Base-by-base conservation (phyloP, 2,888 invertebrate genomes). In the Arge pagana region DNA sequence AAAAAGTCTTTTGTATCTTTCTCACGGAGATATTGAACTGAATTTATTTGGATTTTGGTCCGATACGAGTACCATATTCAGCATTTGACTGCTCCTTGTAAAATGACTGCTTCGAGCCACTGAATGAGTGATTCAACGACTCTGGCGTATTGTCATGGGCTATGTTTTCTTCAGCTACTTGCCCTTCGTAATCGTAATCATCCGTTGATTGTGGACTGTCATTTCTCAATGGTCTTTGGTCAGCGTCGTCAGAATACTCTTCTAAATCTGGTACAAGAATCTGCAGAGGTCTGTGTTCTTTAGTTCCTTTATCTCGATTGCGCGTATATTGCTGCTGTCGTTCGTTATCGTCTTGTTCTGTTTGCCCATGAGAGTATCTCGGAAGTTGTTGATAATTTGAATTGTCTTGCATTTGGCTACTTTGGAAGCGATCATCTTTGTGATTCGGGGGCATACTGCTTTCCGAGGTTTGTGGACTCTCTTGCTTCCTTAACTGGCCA, bases 181-280 rank as follows among this genome's bases (percentile, higher is more conserved):
- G 66, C 35, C 52, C 66, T 30, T 72, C 73, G 26, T 73, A 71
- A 8, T 69, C 65, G 15, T 64, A 61, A 3, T 66, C 62, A 0
- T 16, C 16, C 15, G 24, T 36, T 8, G 45, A 26, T 21, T 54
- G 48, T 13, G 28, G 39, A 10, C 13, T 24, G 3, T 31, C 43
- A n/a, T 16, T 48, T 37, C 52, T 52, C 6, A 39, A 21, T 4
- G 40, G 21, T 24, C 42, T 42, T 18, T 35, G 24, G n/a, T 30
- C 42, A 18, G 68, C 35, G 28, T 70, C 64, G 11, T 72, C 74
- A 33, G 62, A 56, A 62, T 78, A 63, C 21, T 78, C 78, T 11
- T 77, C 77, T 1, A 62, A 57, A 35, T 81, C 80, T 1, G 81
- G 81, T 10, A 81, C 79, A 62, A 80, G 78, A 54, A 81, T 81